These are phyloP conservation scores for Leptinotarsa tumamoca DNA, from an alignment of 2,888 invertebrate species.

Conservation along the genomic window DNA sequence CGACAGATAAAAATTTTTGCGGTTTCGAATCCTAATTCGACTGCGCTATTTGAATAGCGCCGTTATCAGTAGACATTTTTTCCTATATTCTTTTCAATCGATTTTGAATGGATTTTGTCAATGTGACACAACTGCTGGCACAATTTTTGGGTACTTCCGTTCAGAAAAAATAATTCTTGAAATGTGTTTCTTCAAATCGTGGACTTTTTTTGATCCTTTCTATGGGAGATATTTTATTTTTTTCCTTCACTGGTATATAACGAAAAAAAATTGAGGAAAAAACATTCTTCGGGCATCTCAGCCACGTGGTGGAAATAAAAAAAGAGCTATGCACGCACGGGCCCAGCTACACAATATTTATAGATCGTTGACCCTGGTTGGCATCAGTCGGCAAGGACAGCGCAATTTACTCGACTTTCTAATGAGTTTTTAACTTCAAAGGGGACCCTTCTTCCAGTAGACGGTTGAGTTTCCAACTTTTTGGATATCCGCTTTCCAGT, in stretches of 20 bases:
- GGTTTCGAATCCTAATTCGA: too few species aligned
- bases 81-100: too few species aligned
- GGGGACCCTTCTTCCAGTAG: conserved; percentile 5
- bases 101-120: too few species aligned
- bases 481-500: not conserved
- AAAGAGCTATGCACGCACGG: conserved; percentile 7
- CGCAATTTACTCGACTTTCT: conserved; percentile 32
- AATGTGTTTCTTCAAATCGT: too few species aligned
- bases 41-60: too few species aligned
- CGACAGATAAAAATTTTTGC: too few species aligned
- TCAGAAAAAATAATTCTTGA: too few species aligned
- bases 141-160: too few species aligned
- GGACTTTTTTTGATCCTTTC: too few species aligned
- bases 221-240: too few species aligned
- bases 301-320: not conserved
- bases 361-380: conserved; percentile 43
- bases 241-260: not conserved
- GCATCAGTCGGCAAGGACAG: conserved; percentile 30
- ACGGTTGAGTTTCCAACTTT: conserved; percentile 1
- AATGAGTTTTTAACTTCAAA: conserved; percentile 33
- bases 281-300: not conserved
- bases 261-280: not conserved
- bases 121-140: too few species aligned
- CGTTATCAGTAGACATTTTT: too few species aligned
- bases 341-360: conserved; percentile 31